Evolutionary conservation across 1,140 invertebrate species (phyloP), one percentile per base, ranked within the genome.

Genomic region (Drosophila sturtevanti): DNA sequence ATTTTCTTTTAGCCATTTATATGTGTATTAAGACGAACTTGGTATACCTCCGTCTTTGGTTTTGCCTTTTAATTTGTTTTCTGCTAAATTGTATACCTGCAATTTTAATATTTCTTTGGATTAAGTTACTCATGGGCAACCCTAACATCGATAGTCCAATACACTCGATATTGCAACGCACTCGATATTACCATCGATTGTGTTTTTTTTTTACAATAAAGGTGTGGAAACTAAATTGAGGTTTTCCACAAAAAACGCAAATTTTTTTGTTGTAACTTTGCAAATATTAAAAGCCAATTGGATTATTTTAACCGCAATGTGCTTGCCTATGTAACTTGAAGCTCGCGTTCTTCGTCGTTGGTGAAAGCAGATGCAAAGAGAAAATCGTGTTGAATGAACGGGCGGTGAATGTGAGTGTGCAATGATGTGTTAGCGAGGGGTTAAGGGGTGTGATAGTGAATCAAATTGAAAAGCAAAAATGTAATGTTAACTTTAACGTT

Each of bases 191-290:
- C 51, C 68, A 54, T 35, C 27, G 14, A 35, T 67, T 27, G 21
- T 12, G 27, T 27, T 14, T 35, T 65, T 48, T 64, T 48, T 68
- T 48, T 69, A 69, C 52, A 70, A 63, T 68, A 72, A 69, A 77
- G 74, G 74, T 77, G 74, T 77, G 74, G 73, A 77, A 77, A 48
- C 41, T 21, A 48, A 48, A 77, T 77, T 66, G 52, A 63, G 60
- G 58, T 70, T 77, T 37, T 69, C 65, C 66, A 70, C 66, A 70
- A 77, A 77, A 70, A 67, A 54, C 59, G 72, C 72, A 68, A 68
- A 76, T 77, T 77, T 77, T 52, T 67, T 60, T 59, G 27, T 56
- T 56, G 27, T 9, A 55, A 34, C 31, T 35, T 14, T 34, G 55
- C 38, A 58, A 68, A 52, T 31, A 61, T 24, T 63, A n/a, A 44